phyloP scores from a whole-genome alignment of 2,888 invertebrate genomes.

The Eubasilissa splendida region DNA sequence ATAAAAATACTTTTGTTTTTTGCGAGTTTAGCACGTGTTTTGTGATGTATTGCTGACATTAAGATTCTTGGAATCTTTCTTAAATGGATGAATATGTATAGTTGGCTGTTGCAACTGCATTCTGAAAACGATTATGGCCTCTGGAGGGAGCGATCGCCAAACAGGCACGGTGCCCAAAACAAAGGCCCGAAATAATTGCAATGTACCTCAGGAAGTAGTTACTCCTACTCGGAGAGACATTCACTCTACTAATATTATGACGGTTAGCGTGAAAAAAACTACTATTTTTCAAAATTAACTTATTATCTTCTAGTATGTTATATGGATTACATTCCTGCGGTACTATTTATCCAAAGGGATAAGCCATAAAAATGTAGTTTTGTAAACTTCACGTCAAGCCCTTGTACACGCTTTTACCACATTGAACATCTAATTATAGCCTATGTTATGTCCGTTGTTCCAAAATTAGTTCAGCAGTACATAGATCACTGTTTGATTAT shows the following conservation, averaged over 20 bases:
- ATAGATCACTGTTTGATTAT: constrained; percentile 22
- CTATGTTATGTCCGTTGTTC: constrained; percentile 12
- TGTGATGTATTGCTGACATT: neutral
- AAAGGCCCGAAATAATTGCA: constrained; percentile 75
- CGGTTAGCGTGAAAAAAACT: constrained; percentile 63
- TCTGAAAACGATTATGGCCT: constrained; percentile 44
- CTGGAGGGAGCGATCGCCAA: constrained; percentile 54
- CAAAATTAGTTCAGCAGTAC: constrained; percentile 36
- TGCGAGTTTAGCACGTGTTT: neutral
- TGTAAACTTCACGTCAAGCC: neutral
- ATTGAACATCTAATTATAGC: constrained; percentile 28
- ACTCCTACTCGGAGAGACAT: constrained; percentile 75
- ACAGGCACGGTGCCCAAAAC: constrained; percentile 82
- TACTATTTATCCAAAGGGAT: too few relatives aligned
- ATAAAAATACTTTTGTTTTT: neutral
- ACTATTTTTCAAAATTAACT: constrained; percentile 14
- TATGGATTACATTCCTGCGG: too few relatives aligned
- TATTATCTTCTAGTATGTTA: neutral
- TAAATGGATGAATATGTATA: constrained; percentile 6
- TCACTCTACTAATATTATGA: constrained; percentile 69
- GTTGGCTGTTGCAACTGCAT: constrained; percentile 14
- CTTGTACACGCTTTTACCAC: constrained; percentile 23
- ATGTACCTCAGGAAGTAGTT: constrained; percentile 75
- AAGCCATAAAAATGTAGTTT: neutral
- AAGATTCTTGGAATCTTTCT: neutral